These are phyloP conservation scores for Thalassophryne amazonica DNA, from an alignment of 2,797 vertebrate species.

Conservation along the genomic window DNA sequence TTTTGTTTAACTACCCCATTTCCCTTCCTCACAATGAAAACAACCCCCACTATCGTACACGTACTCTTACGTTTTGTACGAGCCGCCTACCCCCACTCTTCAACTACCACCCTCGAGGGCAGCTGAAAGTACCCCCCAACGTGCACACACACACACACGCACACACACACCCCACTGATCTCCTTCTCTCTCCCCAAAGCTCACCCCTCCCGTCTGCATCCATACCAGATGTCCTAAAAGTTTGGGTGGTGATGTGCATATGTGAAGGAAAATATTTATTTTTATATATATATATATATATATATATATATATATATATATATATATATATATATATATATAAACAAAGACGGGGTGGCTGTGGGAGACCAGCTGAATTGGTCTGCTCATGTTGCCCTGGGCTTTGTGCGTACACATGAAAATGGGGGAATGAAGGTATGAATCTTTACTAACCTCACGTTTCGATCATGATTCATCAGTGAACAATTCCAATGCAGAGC, in stretches of 20 bases:
- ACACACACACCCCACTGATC: slow-evolving; percentile 8
- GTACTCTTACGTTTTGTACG: slow-evolving; percentile 50
- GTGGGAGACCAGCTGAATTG: slow-evolving; percentile 44
- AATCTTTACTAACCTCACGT: too few relatives aligned
- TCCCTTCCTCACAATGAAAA: slow-evolving; percentile 52
- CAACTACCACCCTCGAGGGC: slow-evolving; percentile 38
- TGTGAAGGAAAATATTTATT: too few relatives aligned
- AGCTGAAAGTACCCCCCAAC: slow-evolving; percentile 55
- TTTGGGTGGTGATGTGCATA: slow-evolving; percentile 56
- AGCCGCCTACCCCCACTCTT: slow-evolving; percentile 31
- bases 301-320: too few relatives aligned
- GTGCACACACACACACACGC: slow-evolving; percentile 13
- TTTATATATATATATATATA: too few relatives aligned
- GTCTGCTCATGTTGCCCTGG: slow-evolving; percentile 50
- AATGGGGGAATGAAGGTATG: too few relatives aligned
- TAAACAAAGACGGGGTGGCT: slow-evolving; percentile 14
- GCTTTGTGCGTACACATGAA: slow-evolving; percentile 60
- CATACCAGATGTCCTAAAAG: slow-evolving; percentile 75
- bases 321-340: neutral
- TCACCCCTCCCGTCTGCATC: slow-evolving; percentile 6
- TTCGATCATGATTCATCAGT: too few relatives aligned
- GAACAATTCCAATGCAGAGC: too few relatives aligned
- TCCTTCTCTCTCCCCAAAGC: slow-evolving; percentile 9
- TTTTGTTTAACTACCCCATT: slow-evolving; percentile 54
- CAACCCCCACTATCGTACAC: slow-evolving; percentile 46